Evolutionary conservation across 1,140 invertebrate genomes (phyloP).

Genomic region (Doryteuthis pealeii): DNA sequence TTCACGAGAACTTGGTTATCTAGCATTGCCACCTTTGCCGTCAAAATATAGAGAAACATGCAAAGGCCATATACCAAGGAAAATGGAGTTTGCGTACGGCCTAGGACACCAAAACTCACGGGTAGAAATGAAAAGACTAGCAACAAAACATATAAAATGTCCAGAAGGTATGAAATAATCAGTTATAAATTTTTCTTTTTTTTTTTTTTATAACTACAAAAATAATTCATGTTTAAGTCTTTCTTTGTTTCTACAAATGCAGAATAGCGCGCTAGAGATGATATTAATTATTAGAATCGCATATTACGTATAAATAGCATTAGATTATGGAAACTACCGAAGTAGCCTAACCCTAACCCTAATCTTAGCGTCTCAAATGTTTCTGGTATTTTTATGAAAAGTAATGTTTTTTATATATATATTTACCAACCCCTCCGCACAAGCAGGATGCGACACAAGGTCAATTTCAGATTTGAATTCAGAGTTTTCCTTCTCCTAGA

Average conservation of each 20-base stretch:
- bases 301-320: too few species aligned
- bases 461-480: too few species aligned
- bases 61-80: conserved; percentile 40
- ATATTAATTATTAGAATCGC: too few species aligned
- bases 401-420: too few species aligned
- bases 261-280: neutral
- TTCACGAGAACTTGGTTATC: conserved; percentile 46
- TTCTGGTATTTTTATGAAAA: too few species aligned
- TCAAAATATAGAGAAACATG: conserved; percentile 35
- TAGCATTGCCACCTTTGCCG: conserved; percentile 45
- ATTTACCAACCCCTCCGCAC: too few species aligned
- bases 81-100: conserved; percentile 52
- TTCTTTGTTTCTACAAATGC: neutral
- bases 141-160: conserved; percentile 51
- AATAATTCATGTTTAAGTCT: conserved; percentile 5
- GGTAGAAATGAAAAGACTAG: conserved; percentile 49
- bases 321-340: too few species aligned
- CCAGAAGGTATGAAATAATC: conserved; percentile 42
- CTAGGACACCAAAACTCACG: conserved; percentile 51
- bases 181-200: neutral
- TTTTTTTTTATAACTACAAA: neutral
- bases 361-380: too few species aligned
- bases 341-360: too few species aligned
- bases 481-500: too few species aligned
- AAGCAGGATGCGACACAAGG: too few species aligned